These are phyloP conservation scores for Natrix natrix DNA, from an alignment of 2,797 vertebrate species.

Conservation along the genomic window DNA sequence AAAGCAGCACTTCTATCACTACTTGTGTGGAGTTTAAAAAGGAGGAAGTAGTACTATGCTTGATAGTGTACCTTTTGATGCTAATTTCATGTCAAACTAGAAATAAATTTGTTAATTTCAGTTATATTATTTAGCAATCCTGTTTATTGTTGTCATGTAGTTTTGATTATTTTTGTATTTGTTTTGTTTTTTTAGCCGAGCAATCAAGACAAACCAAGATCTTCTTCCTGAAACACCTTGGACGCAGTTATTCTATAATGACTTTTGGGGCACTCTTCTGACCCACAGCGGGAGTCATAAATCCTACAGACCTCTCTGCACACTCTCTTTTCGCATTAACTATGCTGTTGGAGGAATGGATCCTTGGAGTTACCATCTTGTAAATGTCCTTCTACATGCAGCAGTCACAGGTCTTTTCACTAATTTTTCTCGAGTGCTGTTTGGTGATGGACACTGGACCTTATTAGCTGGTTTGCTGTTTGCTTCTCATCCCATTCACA, in stretches of 20 bases:
- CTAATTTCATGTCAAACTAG: not conserved
- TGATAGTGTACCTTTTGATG: conserved; percentile 41
- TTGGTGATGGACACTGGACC: conserved; percentile 90
- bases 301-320: conserved; percentile 96
- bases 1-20: conserved; percentile 59
- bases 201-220: conserved; percentile 99
- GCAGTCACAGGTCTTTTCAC: conserved; percentile 89
- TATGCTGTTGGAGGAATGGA: conserved; percentile 88
- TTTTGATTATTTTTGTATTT: conserved; percentile 54
- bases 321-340: conserved; percentile 96
- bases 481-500: conserved; percentile 94
- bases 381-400: conserved; percentile 88
- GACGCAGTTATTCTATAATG: conserved; percentile 97
- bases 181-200: conserved; percentile 82
- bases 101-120: not conserved
- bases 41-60: conserved; percentile 53
- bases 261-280: conserved; percentile 97
- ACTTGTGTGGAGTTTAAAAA: conserved; percentile 54
- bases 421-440: conserved; percentile 84
- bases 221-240: conserved; percentile 95
- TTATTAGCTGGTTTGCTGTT: conserved; percentile 92
- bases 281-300: conserved; percentile 99
- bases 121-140: conserved; percentile 22
- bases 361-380: conserved; percentile 95
- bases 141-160: conserved; percentile 32